A percentile compares a stretch with the other conserved stretches of the same genome.
Conservation (phyloP, 30 jellyfish, hydroid and myxozoan species). For the Catostylus mosaicus region DNA sequence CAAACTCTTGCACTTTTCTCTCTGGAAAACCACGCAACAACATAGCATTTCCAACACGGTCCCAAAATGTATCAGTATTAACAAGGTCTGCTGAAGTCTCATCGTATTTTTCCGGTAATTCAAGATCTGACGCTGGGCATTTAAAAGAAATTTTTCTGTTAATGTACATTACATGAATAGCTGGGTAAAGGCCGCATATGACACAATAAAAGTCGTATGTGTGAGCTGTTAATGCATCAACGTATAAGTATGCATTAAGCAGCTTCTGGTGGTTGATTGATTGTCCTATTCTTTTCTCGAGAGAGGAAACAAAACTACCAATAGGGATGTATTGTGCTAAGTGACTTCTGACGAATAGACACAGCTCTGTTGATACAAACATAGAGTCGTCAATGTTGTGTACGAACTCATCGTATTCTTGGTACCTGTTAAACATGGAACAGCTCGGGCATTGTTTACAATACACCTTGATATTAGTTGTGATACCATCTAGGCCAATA, state of each 20-base stretch:
- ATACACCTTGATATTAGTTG: too few species aligned
- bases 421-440: constrained; percentile 26
- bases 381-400: constrained; percentile 37
- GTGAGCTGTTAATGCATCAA: constrained; percentile 21
- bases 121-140: background rate
- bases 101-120: constrained; percentile 18
- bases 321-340: background rate
- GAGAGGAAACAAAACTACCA: background rate
- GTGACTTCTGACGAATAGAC: constrained; percentile 12
- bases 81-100: constrained; percentile 3
- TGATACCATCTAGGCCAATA: too few species aligned
- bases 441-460: too few species aligned
- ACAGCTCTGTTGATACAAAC: constrained; percentile 10
- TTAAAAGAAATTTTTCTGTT: constrained; percentile 48
- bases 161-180: constrained; percentile 23
- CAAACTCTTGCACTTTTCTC: background rate
- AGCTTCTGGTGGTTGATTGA: too few species aligned
- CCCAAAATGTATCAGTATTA: constrained; percentile 42
- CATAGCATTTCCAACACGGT: constrained; percentile 11
- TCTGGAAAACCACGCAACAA: constrained; percentile 25
- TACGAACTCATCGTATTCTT: constrained; percentile 17
- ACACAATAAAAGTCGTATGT: constrained; percentile 26
- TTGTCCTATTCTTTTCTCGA: background rate
- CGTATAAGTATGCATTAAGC: constrained; percentile 37
- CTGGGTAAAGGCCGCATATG: constrained; percentile 38